These are phyloP conservation scores for Gnathonemus longibarbis DNA, from an alignment of 2,113 vertebrate genomes.

Conservation along the genomic window DNA sequence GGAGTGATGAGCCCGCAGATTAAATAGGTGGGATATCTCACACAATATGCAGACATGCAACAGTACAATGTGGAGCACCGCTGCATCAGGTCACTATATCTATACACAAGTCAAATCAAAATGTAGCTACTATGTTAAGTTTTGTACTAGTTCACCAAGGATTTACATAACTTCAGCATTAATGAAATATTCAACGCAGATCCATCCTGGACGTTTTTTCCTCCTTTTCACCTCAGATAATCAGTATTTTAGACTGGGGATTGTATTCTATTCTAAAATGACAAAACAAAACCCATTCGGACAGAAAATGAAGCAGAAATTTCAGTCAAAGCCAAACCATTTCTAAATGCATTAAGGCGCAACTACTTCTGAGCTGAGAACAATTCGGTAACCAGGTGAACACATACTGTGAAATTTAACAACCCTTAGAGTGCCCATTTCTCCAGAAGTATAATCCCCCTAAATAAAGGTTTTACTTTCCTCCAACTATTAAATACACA, in stretches of 20 bases:
- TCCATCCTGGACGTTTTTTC: neutral
- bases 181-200: neutral
- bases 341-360: neutral
- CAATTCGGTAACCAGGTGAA: neutral
- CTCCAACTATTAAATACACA: conserved; percentile 66
- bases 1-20: neutral
- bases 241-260: neutral
- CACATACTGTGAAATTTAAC: neutral
- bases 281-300: neutral
- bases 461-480: conserved; percentile 59
- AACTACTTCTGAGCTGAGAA: neutral
- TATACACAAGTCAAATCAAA: neutral
- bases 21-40: neutral
- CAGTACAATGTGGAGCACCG: neutral
- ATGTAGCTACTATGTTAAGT: neutral
- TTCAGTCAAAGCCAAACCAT: neutral
- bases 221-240: neutral
- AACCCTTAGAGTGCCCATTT: neutral
- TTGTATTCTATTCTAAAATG: neutral
- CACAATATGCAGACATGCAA: neutral
- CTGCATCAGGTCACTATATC: neutral
- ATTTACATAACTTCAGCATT: neutral
- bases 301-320: neutral
- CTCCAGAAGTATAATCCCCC: conserved; percentile 20
- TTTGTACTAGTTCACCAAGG: neutral